Base-by-base conservation (phyloP, 2,797 vertebrate genomes). In the Nannoperca australis region DNA sequence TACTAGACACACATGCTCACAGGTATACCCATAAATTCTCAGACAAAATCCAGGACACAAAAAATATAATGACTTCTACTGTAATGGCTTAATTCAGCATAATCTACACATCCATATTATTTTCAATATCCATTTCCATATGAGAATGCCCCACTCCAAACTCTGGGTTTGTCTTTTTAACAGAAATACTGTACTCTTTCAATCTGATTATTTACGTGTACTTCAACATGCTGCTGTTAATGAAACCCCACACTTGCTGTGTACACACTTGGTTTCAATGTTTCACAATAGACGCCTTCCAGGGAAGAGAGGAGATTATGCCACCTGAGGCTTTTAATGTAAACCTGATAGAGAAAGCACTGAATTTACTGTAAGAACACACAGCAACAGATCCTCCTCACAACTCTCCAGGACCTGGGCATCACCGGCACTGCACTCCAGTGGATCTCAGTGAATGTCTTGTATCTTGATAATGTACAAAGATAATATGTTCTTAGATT, bases 261-360 rank as follows among this genome's bases (percentile, higher is more conserved):
- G 49, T 10, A 5, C 9, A 44, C 38, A 55, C 17, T 22, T 27
- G 24, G 24, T 27, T 27, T 13, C 50, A 20, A 20, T 30, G 32
- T 55, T 55, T 75, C 40, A 38, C 32, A 73, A 47, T 63, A 74
- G 65, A 69, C 2, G 5, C 30, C 40, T 61, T 60, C 30, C 18
- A 20, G 22, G 27, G 18, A 67, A 27, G 10, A 20, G 47, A 76
- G 9, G 22, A 17, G 17, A 24, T 24, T 61, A 36, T 60, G 50
- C 20, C 40, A 66, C n/a, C 60, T 36, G 51, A 50, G 63, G 49
- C 54, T 53, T 65, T 70, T 50, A 42, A 66, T 62, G 3, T 59
- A 30, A 47, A 58, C 53, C 8, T 42, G n/a, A 45, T 7, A 18
- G 15, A 58, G 22, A 36, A 38, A 56, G 45, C 7, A 14, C 15